Conservation (phyloP, 2,113 vertebrate genomes). For the Caloenas nicobarica region DNA sequence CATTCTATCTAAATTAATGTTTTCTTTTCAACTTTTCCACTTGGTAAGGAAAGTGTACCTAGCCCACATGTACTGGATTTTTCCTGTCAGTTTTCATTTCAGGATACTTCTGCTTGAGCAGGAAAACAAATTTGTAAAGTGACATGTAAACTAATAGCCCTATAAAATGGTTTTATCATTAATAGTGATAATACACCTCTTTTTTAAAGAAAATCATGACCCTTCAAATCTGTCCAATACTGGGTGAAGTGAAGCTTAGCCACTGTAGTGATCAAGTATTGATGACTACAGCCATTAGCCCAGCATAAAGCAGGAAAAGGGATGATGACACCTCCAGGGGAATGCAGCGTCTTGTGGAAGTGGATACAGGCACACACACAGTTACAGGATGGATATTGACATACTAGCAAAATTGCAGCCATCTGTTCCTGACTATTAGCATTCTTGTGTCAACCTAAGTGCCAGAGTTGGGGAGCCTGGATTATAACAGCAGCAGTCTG, state of each 20-base stretch:
- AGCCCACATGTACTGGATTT: rapidly evolving
- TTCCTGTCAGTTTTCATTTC: not conserved
- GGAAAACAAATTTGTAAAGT: not conserved
- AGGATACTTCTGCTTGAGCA: not conserved
- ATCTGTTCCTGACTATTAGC: not conserved
- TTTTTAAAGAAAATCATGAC: not conserved
- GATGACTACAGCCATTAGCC: not conserved
- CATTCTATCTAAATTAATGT: not conserved
- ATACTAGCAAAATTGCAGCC: not conserved
- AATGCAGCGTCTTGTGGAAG: not conserved
- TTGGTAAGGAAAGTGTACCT: not conserved
- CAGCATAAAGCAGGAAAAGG: not conserved
- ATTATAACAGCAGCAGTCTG: not conserved
- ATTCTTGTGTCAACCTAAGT: not conserved
- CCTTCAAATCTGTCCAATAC: not conserved
- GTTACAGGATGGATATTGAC: not conserved
- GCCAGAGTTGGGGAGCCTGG: not conserved
- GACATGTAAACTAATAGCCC: not conserved
- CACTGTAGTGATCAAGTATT: not conserved
- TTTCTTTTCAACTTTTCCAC: not conserved
- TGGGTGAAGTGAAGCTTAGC: not conserved
- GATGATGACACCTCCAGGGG: not conserved
- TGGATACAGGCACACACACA: not conserved
- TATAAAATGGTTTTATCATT: not conserved
- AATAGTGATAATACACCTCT: not conserved